These are phyloP conservation scores for Ornithorhynchus anatinus DNA, from an alignment of 2,113 vertebrate genomes.

Conservation along the genomic window DNA sequence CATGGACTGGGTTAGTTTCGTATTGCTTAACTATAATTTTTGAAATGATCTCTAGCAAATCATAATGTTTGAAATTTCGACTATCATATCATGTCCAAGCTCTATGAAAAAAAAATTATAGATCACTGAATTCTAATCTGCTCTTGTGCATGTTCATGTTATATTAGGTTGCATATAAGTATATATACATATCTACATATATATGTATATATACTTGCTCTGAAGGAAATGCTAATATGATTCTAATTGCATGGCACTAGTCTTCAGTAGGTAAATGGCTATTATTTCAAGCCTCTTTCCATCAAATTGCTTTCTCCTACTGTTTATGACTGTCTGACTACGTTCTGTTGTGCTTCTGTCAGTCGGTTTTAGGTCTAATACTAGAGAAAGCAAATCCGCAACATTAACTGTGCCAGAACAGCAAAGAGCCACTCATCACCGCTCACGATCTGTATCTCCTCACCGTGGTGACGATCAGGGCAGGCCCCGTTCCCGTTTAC, in stretches of 20 bases:
- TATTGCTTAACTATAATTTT: too few relatives aligned
- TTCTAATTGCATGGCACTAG: slow-evolving; percentile 53
- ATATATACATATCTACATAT: background rate
- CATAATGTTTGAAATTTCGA: background rate
- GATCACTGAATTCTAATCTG: background rate
- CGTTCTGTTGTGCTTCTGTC: slow-evolving; percentile 65
- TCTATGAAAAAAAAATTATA: too few relatives aligned
- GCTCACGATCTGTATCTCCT: slow-evolving; percentile 95
- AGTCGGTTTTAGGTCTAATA: slow-evolving; percentile 87
- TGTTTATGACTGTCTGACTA: slow-evolving; percentile 27
- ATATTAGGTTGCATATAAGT: slow-evolving; percentile 7
- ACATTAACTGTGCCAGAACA: slow-evolving; percentile 93
- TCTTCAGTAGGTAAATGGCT: slow-evolving; percentile 2
- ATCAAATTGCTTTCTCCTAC: slow-evolving; percentile 3
- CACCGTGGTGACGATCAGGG: slow-evolving; percentile 91
- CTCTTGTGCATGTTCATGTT: slow-evolving; percentile 14
- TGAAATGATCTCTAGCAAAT: too few relatives aligned
- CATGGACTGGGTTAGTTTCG: too few relatives aligned
- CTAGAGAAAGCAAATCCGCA: slow-evolving; percentile 85
- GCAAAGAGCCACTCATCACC: slow-evolving; percentile 87
- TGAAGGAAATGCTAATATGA: slow-evolving; percentile 28
- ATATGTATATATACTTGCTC: slow-evolving; percentile 11
- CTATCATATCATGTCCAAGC: background rate
- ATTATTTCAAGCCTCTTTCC: background rate
- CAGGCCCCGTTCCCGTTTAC: slow-evolving; percentile 90